These are phyloP conservation scores for Auanema sp. DNA, from an alignment of 2,888 invertebrate species.

Conservation along the genomic window DNA sequence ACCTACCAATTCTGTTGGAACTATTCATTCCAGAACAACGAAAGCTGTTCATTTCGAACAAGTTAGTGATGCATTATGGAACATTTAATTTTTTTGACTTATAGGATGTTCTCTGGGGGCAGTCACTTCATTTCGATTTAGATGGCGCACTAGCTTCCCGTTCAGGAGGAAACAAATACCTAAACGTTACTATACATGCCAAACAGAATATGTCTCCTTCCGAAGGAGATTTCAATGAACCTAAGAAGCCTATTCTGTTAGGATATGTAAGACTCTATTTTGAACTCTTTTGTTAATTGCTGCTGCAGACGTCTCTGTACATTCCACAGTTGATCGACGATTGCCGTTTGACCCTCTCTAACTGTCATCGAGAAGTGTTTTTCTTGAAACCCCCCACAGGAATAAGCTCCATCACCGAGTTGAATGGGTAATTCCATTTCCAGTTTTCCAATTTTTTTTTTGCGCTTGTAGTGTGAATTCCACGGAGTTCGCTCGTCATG, in stretches of 20 bases:
- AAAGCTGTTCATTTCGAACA: conserved; percentile 12
- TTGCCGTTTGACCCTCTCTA: conserved; percentile 55
- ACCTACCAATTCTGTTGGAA: conserved; percentile 4
- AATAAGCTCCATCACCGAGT: conserved; percentile 13
- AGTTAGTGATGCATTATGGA: too few relatives aligned
- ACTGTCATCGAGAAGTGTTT: conserved; percentile 59
- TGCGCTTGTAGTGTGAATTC: conserved; percentile 13
- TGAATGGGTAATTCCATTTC: conserved; percentile 1
- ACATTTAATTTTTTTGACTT: conserved; percentile 6
- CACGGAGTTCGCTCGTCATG: conserved; percentile 68
- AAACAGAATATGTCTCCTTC: conserved; percentile 6
- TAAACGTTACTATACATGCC: conserved; percentile 53
- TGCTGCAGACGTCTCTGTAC: conserved; percentile 39
- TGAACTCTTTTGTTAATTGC: neutral
- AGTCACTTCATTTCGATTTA: conserved; percentile 55
- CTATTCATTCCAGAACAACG: conserved; percentile 12
- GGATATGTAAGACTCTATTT: conserved; percentile 41
- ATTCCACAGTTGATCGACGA: conserved; percentile 59
- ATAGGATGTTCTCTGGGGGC: conserved; percentile 57
- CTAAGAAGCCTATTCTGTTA: conserved; percentile 37
- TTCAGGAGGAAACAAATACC: conserved; percentile 27
- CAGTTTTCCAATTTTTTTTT: neutral
- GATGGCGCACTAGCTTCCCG: conserved; percentile 11
- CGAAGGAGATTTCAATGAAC: conserved; percentile 14
- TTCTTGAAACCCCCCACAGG: conserved; percentile 50